Base-by-base conservation (phyloP, 2,888 invertebrate species). In the Clunio marinus region DNA sequence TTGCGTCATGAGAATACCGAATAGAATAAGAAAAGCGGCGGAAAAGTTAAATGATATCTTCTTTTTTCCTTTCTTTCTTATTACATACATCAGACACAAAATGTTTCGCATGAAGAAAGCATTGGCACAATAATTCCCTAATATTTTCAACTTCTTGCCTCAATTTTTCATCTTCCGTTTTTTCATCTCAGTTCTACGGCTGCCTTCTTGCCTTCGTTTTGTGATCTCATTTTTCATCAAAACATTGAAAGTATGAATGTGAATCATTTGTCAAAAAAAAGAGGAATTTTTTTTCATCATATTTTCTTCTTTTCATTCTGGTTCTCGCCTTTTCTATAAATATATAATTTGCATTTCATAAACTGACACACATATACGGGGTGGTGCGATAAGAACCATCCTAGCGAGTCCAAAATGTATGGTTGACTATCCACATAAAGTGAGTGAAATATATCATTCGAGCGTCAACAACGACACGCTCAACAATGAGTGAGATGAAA, bases 221-320 rank as follows among this genome's bases (percentile, higher is more conserved):
- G 32, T 66, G 55, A 66, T 66, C 66, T 55, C 66, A 66, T 66
- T 55, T 66, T 66, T 66, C 66, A 66, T 25, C 20, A 45, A n/a
- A 32, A 65, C 22, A 46, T 32, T 5, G 20, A 35, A 55, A 32
- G 20, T 55, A 55, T 66, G 66, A 66, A 66, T 66, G 55, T 15
- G 28, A 55, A 51, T 66, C 66, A 66, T 66, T 66, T 66, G 66
- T 66, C 66, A 66, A n/a, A n/a, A n/a, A n/a, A n/a, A n/a, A n/a
- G n/a, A n/a, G n/a, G n/a, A n/a, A n/a, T 55, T 20, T 66, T 66
- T 25, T 20, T 57, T 27, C 27, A 45, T 15, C 45, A n/a, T n/a
- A n/a, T n/a, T n/a, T n/a, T n/a, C n/a, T n/a, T n/a, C n/a, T n/a
- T n/a, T n/a, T 7, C 15, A 7, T 45, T 45, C 4, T 45, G 45